Percentiles rank a stretch among this genome's conserved stretches.
phyloP scores from a whole-genome alignment of 2,888 invertebrate genomes.

The Cheilosia scutellata region DNA sequence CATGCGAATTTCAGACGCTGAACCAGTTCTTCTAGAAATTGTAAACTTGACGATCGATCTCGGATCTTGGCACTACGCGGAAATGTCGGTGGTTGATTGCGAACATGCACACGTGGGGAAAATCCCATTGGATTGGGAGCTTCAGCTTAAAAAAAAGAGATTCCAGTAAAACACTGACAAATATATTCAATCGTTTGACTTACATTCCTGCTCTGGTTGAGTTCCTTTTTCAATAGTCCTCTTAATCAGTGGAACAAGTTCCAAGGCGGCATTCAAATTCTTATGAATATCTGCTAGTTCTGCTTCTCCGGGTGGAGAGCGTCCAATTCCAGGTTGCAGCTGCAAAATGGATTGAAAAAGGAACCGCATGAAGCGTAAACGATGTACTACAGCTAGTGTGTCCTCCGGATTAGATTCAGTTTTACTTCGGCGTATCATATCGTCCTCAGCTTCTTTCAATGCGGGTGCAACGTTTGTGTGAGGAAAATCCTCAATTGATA shows the following conservation, averaged over 20 bases:
- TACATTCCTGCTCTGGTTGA: constrained; percentile 86
- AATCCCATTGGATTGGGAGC: constrained; percentile 95
- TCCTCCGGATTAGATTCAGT: constrained; percentile 85
- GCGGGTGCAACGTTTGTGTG: constrained; percentile 92
- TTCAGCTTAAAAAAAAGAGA: constrained; percentile 83
- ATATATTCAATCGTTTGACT: constrained; percentile 54
- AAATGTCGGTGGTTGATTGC: constrained; percentile 98
- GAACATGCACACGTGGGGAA: constrained; percentile 97
- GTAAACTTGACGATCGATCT: constrained; percentile 87
- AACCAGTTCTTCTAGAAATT: constrained; percentile 93
- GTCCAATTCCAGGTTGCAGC: constrained; percentile 83
- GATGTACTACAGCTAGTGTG: constrained; percentile 89
- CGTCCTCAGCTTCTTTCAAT: constrained; percentile 95
- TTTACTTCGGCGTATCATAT: constrained; percentile 89
- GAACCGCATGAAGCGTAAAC: constrained; percentile 94
- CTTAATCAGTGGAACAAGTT: constrained; percentile 92
- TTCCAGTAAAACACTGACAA: neutral
- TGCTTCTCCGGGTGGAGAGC: constrained; percentile 82
- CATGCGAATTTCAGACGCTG: constrained; percentile 91
- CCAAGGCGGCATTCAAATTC: constrained; percentile 91
- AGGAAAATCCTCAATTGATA: constrained; percentile 89
- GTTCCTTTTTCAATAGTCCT: constrained; percentile 90
- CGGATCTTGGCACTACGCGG: constrained; percentile 98
- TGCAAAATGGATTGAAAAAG: constrained; percentile 90
- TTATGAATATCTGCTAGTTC: constrained; percentile 90